Evolutionary conservation across 1,140 invertebrate genomes (phyloP), one percentile per base, ranked within the genome.

Genomic region (Myzus persicae): DNA sequence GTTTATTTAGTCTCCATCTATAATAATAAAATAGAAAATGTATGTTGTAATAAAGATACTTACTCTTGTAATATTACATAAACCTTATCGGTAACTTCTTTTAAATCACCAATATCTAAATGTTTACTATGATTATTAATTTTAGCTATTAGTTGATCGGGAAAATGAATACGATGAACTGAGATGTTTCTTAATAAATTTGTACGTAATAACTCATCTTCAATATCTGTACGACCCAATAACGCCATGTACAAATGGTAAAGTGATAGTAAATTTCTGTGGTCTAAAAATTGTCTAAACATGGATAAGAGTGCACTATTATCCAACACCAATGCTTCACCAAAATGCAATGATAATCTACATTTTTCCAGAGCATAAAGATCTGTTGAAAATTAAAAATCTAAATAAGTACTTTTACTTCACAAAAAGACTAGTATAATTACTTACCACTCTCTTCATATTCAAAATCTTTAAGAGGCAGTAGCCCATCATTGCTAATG

Each of bases 251-350:
- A 84, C 24, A 93, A 93, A 51, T 84, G 20, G 31, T 93, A 93
- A 31, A 93, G 46, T 22, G 81, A 54, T 84, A 93, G 54, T 31
- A 14, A 85, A 93, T 93, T 93, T 48, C 46, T 84, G n/a, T 93
- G 81, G 36, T 93, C 91, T 93, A 93, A 82, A 84, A 93, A 93
- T 54, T 93, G 91, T 31, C 26, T 85, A 42, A 93, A 93, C 76
- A 93, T 84, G 31, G 81, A 84, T 40, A 93, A 51, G 36, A 93
- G 46, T 82, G 91, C 44, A 48, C 31, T 84, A 54, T 85, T 93
- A 54, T 93, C 26, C 24, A 67, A 84, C 31, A 36, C 24, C 36
- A 93, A 85, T 93, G 91, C 91, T 51, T 93, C 91, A 51, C 14
- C n/a, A 40, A 84, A 93, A 84, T 82, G 0, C 31, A 93, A 85